Conservation (phyloP, 2,797 vertebrate genomes). For the Bovichtus diacanthus region DNA sequence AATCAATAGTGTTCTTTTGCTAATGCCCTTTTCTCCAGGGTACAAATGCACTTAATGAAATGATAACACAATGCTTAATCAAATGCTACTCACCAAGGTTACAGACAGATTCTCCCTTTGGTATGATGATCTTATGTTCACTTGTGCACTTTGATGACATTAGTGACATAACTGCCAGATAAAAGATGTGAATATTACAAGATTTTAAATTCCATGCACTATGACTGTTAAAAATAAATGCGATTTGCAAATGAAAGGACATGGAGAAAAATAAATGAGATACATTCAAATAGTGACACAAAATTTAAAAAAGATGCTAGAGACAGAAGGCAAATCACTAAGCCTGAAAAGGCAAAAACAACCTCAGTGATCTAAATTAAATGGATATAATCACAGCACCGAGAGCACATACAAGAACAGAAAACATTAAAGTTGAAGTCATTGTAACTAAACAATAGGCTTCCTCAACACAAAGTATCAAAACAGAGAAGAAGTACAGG, state of each 20-base stretch:
- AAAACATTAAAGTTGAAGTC: constrained; percentile 42
- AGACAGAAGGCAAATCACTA: constrained; percentile 80
- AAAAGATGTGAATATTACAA: constrained; percentile 51
- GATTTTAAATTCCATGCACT: constrained; percentile 58
- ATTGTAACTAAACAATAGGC: constrained; percentile 53
- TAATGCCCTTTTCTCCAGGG: constrained; percentile 67
- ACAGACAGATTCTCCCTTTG: constrained; percentile 62
- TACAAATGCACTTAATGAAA: constrained; percentile 82
- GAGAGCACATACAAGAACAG: constrained; percentile 66
- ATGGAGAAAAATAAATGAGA: constrained; percentile 37
- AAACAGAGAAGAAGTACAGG: constrained; percentile 54
- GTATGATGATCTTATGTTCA: constrained; percentile 51
- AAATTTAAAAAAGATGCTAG: constrained; percentile 46
- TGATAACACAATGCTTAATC: constrained; percentile 58
- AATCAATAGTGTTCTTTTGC: constrained; percentile 57
- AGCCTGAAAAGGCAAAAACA: constrained; percentile 72
- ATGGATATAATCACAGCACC: constrained; percentile 72
- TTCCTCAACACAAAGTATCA: constrained; percentile 68
- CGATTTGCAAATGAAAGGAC: constrained; percentile 45
- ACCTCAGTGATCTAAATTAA: constrained; percentile 72
- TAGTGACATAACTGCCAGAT: constrained; percentile 47
- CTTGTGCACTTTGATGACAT: constrained; percentile 59
- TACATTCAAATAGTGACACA: constrained; percentile 42
- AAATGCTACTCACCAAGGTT: constrained; percentile 54
- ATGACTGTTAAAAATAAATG: constrained; percentile 45